Base-by-base conservation (phyloP, 1,140 invertebrate genomes). In the Tetramorium simillimum region DNA sequence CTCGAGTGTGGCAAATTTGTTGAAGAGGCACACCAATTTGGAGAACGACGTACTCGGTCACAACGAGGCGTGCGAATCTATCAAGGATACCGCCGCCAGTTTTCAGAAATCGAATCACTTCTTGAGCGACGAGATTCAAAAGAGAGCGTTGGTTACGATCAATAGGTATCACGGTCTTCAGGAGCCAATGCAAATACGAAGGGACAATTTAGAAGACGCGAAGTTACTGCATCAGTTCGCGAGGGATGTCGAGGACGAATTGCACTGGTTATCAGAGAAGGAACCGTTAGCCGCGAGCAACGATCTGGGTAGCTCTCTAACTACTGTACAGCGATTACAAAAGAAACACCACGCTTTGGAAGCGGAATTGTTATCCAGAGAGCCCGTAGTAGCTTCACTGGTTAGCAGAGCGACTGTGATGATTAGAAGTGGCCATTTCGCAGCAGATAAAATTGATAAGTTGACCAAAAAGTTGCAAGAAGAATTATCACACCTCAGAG, bases 331-430 rank as follows among this genome's bases (percentile, higher is more conserved):
- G 93, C 98, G 98, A 91, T 95, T 99, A 65, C 99, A 99, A 91
- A 99, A 99, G 96, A 99, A 99, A 95, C 99, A 99, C 95, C 97
- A 98, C 89, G 97, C 97, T 1, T 92, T 99, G 5, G 98, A 99
- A 93, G 97, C 98, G 0, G 98, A 99, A 95, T 95, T 99, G 12
- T 95, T 96, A 46, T 97, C 97, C 10, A 97, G 98, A 90, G 98
- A 99, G 94, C 97, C 98, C 0, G 96, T 98, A 1, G 97, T 99
- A 3, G 95, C 96, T 14, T 96, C 97, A 0, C 94, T 99, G 9
- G 95, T 97, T 7, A 96, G 96, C 6, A 96, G 98, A 76, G 98
- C 98, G 0, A 95, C 97, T 6, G 96, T 97, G 86, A 98, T 99
- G 96, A 96, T 97, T 4, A 96, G 97, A n/a, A 97, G 97, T 65